A percentile compares a stretch with the other conserved stretches of the same genome.
Conservation (phyloP, 2,113 vertebrate genomes). For the Sus scrofa region T2T-Sscrofa CM000812.6:11367501-11368000, state of each 20-base stretch:
- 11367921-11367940: background rate
- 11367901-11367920: background rate
- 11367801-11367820: background rate
- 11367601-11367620: background rate
- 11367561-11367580: constrained; percentile 36
- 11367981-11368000: background rate
- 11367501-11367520: constrained; percentile 18
- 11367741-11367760: background rate
- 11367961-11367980: background rate
- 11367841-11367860: background rate
- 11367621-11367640: background rate
- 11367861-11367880: background rate
- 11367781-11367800: background rate
- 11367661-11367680: background rate
- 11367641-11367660: background rate
- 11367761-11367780: background rate
- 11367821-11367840: background rate
- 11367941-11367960: background rate
- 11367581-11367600: background rate
- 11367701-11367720: background rate
- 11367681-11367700: constrained; percentile 41
- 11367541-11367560: background rate
- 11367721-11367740: background rate
- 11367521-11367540: background rate
- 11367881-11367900: background rate